Evolutionary conservation across 1,140 invertebrate species (phyloP).

Genomic region (Drosophila arizonae): DNA sequence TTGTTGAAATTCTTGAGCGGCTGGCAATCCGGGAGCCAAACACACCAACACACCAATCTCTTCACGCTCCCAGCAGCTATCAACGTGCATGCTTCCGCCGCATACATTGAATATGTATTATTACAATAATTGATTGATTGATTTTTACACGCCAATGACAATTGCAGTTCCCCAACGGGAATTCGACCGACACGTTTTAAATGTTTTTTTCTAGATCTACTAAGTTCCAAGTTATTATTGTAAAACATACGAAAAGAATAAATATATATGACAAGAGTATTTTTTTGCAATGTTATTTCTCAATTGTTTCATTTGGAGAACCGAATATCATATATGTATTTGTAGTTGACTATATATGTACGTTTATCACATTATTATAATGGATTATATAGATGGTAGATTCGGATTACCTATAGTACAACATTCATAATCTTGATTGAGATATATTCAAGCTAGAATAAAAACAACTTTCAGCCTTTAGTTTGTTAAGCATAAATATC

Average conservation of each 20-base stretch:
- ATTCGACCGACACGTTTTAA: slow-evolving; percentile 9
- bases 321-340: too few relatives aligned
- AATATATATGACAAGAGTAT: slow-evolving; percentile 24
- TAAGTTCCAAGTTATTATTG: slow-evolving; percentile 36
- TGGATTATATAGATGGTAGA: too few relatives aligned
- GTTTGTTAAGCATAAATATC: slow-evolving; percentile 77
- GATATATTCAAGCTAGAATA: background rate
- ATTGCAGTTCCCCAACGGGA: slow-evolving; percentile 1
- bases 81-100: slow-evolving; percentile 5
- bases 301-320: slow-evolving; percentile 1
- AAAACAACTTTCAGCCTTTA: slow-evolving; percentile 18
- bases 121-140: slow-evolving; percentile 13
- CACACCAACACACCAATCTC: too few relatives aligned
- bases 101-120: slow-evolving; percentile 31
- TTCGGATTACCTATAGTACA: background rate
- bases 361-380: too few relatives aligned
- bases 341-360: too few relatives aligned
- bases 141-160: slow-evolving; percentile 24
- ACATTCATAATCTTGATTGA: too few relatives aligned
- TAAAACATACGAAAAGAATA: slow-evolving; percentile 15
- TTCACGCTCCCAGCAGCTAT: slow-evolving; percentile 5
- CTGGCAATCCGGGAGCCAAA: background rate
- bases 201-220: slow-evolving; percentile 21
- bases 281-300: slow-evolving; percentile 32
- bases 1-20: slow-evolving; percentile 28